Base-by-base conservation (phyloP, 2,113 vertebrate species). In the Collichthys lucidus region DNA sequence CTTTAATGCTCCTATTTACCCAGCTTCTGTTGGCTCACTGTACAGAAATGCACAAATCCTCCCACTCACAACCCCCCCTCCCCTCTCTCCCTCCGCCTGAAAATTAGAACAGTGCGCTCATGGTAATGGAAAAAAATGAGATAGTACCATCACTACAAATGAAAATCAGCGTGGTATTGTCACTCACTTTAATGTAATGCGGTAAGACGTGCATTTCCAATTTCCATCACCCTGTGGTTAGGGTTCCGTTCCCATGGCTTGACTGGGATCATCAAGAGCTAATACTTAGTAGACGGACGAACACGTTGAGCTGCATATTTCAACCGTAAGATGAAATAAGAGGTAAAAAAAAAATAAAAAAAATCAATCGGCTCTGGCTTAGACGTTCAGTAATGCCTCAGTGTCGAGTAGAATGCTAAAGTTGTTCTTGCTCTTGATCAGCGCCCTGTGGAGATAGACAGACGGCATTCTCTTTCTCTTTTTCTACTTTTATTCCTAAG, bases 1-100 rank as follows among this genome's bases (percentile, higher is more conserved):
- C 88, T 89, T 82, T 87, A 79, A 89, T 86, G 89, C 84, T 80
- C 46, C 60, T 87, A 74, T 93, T 92, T 89, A 88, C 83, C 65
- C 68, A 14, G 55, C 60, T 78, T 84, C 68, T 74, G 42, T 70
- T 61, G 63, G 66, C 77, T 72, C 59, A 46, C 79, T 52, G 1
- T 44, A 47, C 31, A 56, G 52, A 80, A 77, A 62, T 20, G 63
- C 67, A 68, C 63, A 53, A 72, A 85, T 77, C 60, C 57, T 20
- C 69, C 62, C 63, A 59, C 64, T 69, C 64, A 0, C 44, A 40
- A 40, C 7, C 35, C 35, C 35, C 35, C 8, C 35, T 35, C 31
- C 31, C 7, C 61, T 44, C 3, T 74, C 3, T 74, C 47, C 64
- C 53, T 15, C 56, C 0, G 1, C 69, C 49, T 72, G 71, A 31